Evolutionary conservation across 2,888 invertebrate species (phyloP).

Genomic region (Zonitis immaculata): DNA sequence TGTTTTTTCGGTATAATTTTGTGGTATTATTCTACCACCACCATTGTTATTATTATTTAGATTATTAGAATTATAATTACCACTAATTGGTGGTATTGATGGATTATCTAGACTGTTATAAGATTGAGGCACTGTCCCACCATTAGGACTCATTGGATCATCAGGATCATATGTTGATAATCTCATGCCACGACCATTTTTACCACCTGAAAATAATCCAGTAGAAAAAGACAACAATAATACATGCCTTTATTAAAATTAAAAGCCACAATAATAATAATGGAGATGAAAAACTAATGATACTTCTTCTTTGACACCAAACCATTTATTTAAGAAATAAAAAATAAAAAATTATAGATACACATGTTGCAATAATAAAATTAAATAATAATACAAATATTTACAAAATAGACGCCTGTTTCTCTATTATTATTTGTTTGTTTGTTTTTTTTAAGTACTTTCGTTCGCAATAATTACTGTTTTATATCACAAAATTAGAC

Average conservation of each 20-base stretch:
- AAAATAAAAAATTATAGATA: slow-evolving; percentile 17
- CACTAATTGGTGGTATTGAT: slow-evolving; percentile 37
- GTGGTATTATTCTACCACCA: slow-evolving; percentile 59
- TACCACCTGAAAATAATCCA: slow-evolving; percentile 49
- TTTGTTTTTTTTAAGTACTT: slow-evolving; percentile 3
- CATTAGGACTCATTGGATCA: slow-evolving; percentile 54
- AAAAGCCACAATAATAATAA: neutral
- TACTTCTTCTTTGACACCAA: slow-evolving; percentile 33
- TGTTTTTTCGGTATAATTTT: slow-evolving; percentile 93
- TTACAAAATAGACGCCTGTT: slow-evolving; percentile 15
- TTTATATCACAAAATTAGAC: neutral
- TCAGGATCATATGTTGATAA: slow-evolving; percentile 66
- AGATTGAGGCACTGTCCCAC: slow-evolving; percentile 41
- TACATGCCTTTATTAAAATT: neutral
- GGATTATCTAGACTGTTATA: slow-evolving; percentile 42
- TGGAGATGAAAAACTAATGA: slow-evolving; percentile 3
- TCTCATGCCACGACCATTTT: slow-evolving; percentile 62
- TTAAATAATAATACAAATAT: slow-evolving; percentile 17
- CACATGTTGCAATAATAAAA: slow-evolving; percentile 18
- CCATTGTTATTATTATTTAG: slow-evolving; percentile 37
- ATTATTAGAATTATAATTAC: too few relatives aligned
- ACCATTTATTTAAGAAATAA: slow-evolving; percentile 36
- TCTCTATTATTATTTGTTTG: too few relatives aligned
- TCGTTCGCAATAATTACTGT: neutral
- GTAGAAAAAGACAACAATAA: neutral